Evolutionary conservation across 1,140 invertebrate species (phyloP), one percentile per base, ranked within the genome.

Genomic region (Belonocnema kinseyi): DNA sequence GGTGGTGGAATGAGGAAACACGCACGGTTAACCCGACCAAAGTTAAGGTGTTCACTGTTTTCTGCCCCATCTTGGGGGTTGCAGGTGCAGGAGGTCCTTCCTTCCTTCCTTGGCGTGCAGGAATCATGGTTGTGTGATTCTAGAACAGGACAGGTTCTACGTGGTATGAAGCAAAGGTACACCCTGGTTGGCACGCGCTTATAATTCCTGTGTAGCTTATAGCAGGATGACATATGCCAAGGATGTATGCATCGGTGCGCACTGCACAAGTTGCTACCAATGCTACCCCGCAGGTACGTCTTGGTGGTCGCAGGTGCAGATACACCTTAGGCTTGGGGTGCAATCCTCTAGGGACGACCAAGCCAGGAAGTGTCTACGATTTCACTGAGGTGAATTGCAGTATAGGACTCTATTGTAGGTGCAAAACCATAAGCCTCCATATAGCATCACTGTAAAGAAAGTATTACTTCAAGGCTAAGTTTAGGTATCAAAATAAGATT

Each of bases 111-210:
- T 74, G 76, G 74, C 74, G 74, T 46, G 80, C 85, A 88, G 89
- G 88, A 89, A 86, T 90, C 88, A 90, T 89, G 89, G 82, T 89
- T 89, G 89, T 87, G 80, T 90, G 90, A 88, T 87, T 88, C 86
- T 80, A 81, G 78, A 78, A 77, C 53, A 58, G 71, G 76, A 75
- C 76, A 82, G 80, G 77, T 87, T 83, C 79, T 88, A 78, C 81
- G 74, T 33, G 26, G 58, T 66, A 40, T 40, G 40, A 46, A 46
- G 40, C 40, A 46, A 11, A 46, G 40, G 40, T 46, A 46, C 40
- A 46, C 40, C 80, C 54, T 75, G 66, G 76, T 72, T 66, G 54
- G 80, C 58, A 50, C 76, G 73, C 76, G 71, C 50, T 54, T 19
- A 73, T 10, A 10, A 58, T 70, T 76, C 77, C n/a, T n/a, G 72